Evolutionary conservation across 2,113 vertebrate species (phyloP), one percentile per base, ranked within the genome.

Genomic region (Cairina moschata): DNA sequence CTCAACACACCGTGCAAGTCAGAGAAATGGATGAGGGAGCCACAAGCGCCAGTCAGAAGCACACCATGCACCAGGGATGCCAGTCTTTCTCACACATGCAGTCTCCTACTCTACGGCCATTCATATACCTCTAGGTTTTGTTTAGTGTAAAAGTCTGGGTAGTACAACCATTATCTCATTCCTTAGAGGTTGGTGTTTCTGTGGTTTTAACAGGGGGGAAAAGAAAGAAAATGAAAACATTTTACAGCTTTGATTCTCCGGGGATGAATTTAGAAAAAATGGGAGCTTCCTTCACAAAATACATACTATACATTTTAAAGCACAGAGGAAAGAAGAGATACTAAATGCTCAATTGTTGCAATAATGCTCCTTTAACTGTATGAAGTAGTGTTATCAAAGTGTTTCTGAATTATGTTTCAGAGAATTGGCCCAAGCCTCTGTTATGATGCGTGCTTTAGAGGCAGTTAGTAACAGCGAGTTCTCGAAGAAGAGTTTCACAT

Each of bases 31-130:
- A 81, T 42, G 80, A 38, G 88, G 93, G 88, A 95, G 91, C 60
- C 94, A 90, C 95, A 82, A 94, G 67, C 59, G 83, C 89, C 94
- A 65, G 44, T 91, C 90, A 29, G 95, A 95, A 98, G 97, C 97
- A 96, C 59, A 31, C 74, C 96, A 97, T 97, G 98, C 96, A 97
- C 67, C 77, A 83, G 34, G 44, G 93, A 96, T 91, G 81, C 94
- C 94, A 84, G 89, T 94, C 73, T 48, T 85, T 95, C 93, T 90
- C 92, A 67, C 85, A 95, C 96, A 96, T 97, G 97, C 96, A 98
- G 85, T 88, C 95, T 96, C 94, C 96, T 97, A 91, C 65, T 93
- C 87, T 85, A 88, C 95, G 86, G 82, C 88, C 94, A 91, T 91
- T 97, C 95, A 83, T 65, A 82, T 84, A 78, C 83, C 91, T 95